A percentile compares a stretch with the other conserved stretches of the same genome.
These are phyloP conservation scores for Aphelocoma californica DNA, from an alignment of 2,797 vertebrate species.

Conservation along the genomic window DNA sequence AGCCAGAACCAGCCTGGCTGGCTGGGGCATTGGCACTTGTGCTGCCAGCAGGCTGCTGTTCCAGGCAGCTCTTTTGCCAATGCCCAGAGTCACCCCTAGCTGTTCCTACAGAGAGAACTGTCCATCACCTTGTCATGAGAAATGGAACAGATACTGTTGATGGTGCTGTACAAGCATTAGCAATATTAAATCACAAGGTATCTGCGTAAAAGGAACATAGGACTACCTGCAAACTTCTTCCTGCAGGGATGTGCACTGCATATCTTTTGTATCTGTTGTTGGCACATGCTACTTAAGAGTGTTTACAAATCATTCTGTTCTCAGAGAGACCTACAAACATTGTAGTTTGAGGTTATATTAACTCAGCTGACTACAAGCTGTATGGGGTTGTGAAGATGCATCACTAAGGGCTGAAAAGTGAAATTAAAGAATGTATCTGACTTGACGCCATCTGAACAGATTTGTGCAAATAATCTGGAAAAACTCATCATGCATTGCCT, in stretches of 20 bases:
- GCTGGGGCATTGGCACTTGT: neutral
- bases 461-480: neutral
- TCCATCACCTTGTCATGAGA: neutral
- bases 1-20: neutral
- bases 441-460: conserved; percentile 71
- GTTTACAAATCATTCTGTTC: neutral
- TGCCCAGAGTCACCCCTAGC: neutral
- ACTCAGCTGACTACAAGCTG: neutral
- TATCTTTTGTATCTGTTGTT: neutral
- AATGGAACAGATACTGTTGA: neutral
- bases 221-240: neutral
- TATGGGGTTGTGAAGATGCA: neutral
- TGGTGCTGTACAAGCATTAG: neutral
- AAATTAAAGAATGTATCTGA: neutral
- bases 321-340: neutral
- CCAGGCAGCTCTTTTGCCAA: neutral
- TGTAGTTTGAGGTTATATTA: neutral
- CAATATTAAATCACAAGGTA: neutral
- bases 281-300: neutral
- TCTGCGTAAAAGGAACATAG: neutral
- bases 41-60: neutral
- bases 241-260: neutral
- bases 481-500: conserved; percentile 72
- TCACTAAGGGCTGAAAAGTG: neutral
- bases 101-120: neutral